Base-by-base conservation (phyloP, 2,113 vertebrate species). In the Mastomys coucha region DNA sequence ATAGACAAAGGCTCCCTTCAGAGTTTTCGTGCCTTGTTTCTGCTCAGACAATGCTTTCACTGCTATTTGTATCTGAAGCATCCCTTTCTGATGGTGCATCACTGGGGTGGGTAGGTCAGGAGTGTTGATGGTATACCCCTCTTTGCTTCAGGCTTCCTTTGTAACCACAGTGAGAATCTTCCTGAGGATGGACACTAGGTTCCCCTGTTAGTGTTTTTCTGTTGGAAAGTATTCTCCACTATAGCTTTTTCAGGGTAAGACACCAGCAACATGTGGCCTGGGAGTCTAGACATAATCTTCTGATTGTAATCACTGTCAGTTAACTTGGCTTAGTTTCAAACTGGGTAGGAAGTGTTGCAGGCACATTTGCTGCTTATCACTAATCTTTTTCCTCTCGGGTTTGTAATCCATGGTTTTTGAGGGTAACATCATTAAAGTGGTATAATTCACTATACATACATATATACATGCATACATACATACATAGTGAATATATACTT, bases 241-340 rank as follows among this genome's bases (percentile, higher is more conserved):
- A 51, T 80, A 39, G 6, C 63, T 72, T 51, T 96, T 84, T 49
- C 7, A 5, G 45, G 51, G 42, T 78, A 69, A 88, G 65, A 91
- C 80, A 36, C 49, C 19, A 39, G 77, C 0, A 0, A 69, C 7
- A 2, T 16, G 17, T 4, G 53, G 67, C 33, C 42, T 39, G 39
- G 73, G 65, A 88, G 53, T 91, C 58, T 58, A 49, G 53, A 95
- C 84, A 80, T 49, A 14, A 69, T 77, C 69, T 75, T 97, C 91
- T 96, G 73, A 78, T 84, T 49, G 67, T 45, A 16, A 24, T 77
- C 53, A 82, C 85, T 69, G 81, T 31, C 33, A 10, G 49, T n/a
- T 80, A 82, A 2, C 51, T 89, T 75, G 89, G 89, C 89, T 94
- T 31, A 65, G 49, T 84, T 94, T 93, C 31, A 78, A 9, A 89